Evolutionary conservation across 1,140 invertebrate species (phyloP).

Genomic region (Drosophila busckii): DNA sequence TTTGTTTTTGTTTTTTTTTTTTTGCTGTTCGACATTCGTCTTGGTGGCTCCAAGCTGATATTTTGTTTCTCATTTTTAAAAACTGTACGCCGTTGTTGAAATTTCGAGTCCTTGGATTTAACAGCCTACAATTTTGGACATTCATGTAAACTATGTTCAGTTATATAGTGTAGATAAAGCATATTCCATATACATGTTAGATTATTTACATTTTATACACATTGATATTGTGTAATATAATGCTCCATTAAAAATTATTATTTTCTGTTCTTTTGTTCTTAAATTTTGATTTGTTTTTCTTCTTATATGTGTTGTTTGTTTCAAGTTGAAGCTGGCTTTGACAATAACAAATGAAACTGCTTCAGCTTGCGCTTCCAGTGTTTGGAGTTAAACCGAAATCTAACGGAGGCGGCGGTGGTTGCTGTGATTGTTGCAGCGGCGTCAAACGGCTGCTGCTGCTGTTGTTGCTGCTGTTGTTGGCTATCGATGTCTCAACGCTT

Average conservation of each 20-base stretch:
- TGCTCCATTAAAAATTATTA: slow-evolving; percentile 30
- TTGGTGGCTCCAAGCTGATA: too few species aligned
- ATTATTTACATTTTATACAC: slow-evolving; percentile 68
- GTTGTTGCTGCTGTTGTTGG: slow-evolving; percentile 9
- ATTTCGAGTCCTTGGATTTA: slow-evolving; percentile 11
- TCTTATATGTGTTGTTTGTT: slow-evolving; percentile 10
- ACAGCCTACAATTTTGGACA: slow-evolving; percentile 37
- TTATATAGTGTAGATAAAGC: slow-evolving; percentile 61
- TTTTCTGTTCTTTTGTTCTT: too few species aligned
- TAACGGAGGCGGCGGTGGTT: slow-evolving; percentile 38
- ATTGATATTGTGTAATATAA: slow-evolving; percentile 61
- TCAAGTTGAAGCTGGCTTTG: slow-evolving; percentile 26
- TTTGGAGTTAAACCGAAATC: slow-evolving; percentile 64
- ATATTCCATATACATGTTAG: slow-evolving; percentile 52
- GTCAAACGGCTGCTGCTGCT: neutral
- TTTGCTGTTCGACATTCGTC: too few species aligned
- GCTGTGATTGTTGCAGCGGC: slow-evolving; percentile 4
- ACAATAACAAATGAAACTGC: slow-evolving; percentile 56
- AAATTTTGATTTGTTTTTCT: slow-evolving; percentile 49
- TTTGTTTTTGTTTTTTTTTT: too few species aligned
- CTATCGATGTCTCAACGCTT: slow-evolving; percentile 69
- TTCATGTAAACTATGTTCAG: slow-evolving; percentile 27
- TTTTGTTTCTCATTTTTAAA: too few species aligned
- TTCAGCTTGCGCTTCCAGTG: slow-evolving; percentile 65
- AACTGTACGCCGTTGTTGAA: too few species aligned